phyloP scores from a whole-genome alignment of 92 coral and sea anemone genomes.

The Diadumene lineata region DNA sequence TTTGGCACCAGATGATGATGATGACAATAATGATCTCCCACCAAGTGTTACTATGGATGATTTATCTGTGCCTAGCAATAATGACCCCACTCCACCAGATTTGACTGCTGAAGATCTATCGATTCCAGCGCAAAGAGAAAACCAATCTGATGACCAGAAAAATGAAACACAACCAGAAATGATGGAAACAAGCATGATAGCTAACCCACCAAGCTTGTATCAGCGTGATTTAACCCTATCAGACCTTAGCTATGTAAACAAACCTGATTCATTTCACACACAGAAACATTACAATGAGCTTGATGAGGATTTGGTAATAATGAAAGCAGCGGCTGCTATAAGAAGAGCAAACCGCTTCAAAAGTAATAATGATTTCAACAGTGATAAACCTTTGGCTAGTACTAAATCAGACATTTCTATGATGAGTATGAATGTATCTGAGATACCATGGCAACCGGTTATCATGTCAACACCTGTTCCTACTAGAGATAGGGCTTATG shows the following conservation, averaged over 20 bases:
- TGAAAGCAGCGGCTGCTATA: constrained; percentile 71
- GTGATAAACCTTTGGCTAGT: constrained; percentile 13
- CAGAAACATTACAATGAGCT: constrained; percentile 16
- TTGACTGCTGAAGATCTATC: not conserved
- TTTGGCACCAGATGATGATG: constrained; percentile 50
- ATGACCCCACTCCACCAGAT: constrained; percentile 1
- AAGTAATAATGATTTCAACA: constrained; percentile 19
- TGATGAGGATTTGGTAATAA: constrained; percentile 67
- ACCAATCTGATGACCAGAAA: not conserved
- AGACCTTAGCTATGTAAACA: not conserved
- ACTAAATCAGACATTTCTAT: constrained; percentile 7
- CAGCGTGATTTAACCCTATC: not conserved
- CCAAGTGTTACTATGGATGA: constrained; percentile 35
- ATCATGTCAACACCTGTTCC: constrained; percentile 81
- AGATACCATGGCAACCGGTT: constrained; percentile 80
- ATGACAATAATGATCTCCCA: constrained; percentile 8
- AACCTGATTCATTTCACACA: not conserved
- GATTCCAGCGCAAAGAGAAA: not conserved
- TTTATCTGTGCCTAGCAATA: constrained; percentile 19
- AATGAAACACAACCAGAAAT: constrained; percentile 8
- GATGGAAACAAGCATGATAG: constrained; percentile 24
- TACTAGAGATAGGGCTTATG: constrained; percentile 25
- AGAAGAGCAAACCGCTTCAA: constrained; percentile 66
- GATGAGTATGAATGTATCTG: constrained; percentile 40
- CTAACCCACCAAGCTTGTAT: not conserved